Base-by-base conservation (phyloP, 2,888 invertebrate genomes). In the Apotomis capreana region DNA sequence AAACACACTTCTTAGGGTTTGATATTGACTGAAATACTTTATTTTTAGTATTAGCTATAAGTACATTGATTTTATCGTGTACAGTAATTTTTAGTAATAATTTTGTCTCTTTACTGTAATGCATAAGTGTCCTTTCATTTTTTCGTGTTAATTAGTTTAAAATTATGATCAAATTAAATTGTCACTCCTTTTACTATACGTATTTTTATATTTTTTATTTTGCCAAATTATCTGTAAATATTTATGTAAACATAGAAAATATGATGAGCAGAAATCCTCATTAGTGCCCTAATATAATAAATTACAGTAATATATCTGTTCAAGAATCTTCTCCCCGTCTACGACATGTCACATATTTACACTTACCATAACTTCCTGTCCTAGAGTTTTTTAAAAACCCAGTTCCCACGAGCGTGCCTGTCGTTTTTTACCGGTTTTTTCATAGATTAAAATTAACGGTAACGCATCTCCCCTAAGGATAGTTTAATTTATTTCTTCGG, bases 401-500 rank as follows among this genome's bases (percentile, higher is more conserved):
- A 80, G 87, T 92, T 93, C 93, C 92, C 93, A 93, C 93, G 91
- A 85, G 79, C 87, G 84, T 84, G 86, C 84, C n/a, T n/a, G n/a
- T 80, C 79, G 81, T 81, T 84, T 83, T 88, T 89, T 91, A 90
- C 77, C 74, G 74, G 73, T 83, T 88, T 89, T 90, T 90, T 88
- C 86, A 87, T 84, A 90, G 87, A 89, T 90, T 84, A 88, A 84
- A 88, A 83, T 82, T 92, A 93, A 93, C 93, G 93, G 93, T 93
- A 91, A 89, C 87, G 82, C 83, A 79, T 87, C 87, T 89, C 91
- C 92, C 92, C 92, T 90, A 89, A 87, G 87, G 89, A 90, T 89
- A 86, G 86, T 89, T 89, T 91, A 91, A 93, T 93, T 91, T 92
- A 93, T 91, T 89, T 92, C 91, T 87, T 86, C 82, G 79, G 85